Evolutionary conservation across 2,113 vertebrate genomes (phyloP), one percentile per base, ranked within the genome.

Genomic region (Cinclus mexicanus): DNA sequence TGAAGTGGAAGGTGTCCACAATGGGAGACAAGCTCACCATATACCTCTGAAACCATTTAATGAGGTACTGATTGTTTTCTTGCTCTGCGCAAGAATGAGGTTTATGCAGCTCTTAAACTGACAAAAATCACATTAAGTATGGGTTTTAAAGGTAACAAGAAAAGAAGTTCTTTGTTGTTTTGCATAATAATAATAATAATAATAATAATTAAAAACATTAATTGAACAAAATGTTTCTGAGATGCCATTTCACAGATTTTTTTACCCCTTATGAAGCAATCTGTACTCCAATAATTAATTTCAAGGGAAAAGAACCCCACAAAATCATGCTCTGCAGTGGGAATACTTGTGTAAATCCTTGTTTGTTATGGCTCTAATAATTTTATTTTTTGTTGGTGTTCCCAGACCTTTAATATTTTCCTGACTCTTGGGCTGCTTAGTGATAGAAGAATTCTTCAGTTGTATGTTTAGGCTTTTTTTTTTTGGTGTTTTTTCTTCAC

Each of bases 301-400:
- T 52, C 15, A 61, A 46, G 25, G 9, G 2, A 10, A 39, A 41
- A 25, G 7, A 14, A 42, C 18, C 18, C 7, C 16, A 0, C 11
- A 28, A 49, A 55, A 26, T 42, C n/a, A 24, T 4, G 1, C 2
- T 25, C 25, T 20, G 14, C 53, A 35, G 11, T 44, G 31, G 52
- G 10, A 77, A 33, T 18, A 33, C 6, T 50, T 31, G 4, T 74
- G 10, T 12, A 41, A n/a, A 35, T 24, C 22, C 26, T 9, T 63
- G 11, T 46, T 69, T 55, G 12, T 31, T 41, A 37, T 1, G 8
- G 8, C 9, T 26, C 9, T 49, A 11, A 53, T 20, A 4, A 21
- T 1, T 6, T 6, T 29, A 37, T 10, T 4, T 4, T 7, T 26
- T 20, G 12, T 47, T 16, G 1, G 5, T 5, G 0, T 7, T 65